Evolutionary conservation across 2,888 invertebrate species (phyloP).

Genomic region (Biston stratarius): DNA sequence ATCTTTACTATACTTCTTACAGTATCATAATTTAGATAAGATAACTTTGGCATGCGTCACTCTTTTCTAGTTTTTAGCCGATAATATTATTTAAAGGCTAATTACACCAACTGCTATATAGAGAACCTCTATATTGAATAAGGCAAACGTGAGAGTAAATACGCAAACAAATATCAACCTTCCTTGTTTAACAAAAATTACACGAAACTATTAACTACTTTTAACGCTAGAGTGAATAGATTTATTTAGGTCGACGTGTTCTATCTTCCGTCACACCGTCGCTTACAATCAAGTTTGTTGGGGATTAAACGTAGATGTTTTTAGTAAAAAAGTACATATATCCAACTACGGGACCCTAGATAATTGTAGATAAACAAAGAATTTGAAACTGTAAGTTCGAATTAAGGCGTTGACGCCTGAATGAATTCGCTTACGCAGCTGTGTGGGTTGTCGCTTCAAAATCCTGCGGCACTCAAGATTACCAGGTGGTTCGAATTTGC

Average conservation of each 20-base stretch:
- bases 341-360: too few relatives aligned
- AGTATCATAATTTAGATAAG: constrained; percentile 13
- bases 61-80: background rate
- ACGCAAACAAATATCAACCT: too few relatives aligned
- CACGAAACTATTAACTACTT: too few relatives aligned
- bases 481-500: constrained; percentile 40
- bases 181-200: too few relatives aligned
- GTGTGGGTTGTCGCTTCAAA: constrained; percentile 20
- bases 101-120: background rate
- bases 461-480: constrained; percentile 36
- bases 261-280: background rate
- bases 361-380: too few relatives aligned
- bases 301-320: background rate
- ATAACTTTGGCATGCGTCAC: constrained; percentile 5
- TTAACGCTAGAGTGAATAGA: too few relatives aligned
- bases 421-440: constrained; percentile 1
- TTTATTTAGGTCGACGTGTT: too few relatives aligned
- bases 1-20: constrained; percentile 2
- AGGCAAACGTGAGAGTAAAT: too few relatives aligned
- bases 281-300: too few relatives aligned
- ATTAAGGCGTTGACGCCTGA: background rate
- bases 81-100: background rate
- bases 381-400: background rate
- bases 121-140: too few relatives aligned
- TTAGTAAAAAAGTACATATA: background rate